Conservation (phyloP, 2,113 vertebrate species). For the Malaclemys terrapin region DNA sequence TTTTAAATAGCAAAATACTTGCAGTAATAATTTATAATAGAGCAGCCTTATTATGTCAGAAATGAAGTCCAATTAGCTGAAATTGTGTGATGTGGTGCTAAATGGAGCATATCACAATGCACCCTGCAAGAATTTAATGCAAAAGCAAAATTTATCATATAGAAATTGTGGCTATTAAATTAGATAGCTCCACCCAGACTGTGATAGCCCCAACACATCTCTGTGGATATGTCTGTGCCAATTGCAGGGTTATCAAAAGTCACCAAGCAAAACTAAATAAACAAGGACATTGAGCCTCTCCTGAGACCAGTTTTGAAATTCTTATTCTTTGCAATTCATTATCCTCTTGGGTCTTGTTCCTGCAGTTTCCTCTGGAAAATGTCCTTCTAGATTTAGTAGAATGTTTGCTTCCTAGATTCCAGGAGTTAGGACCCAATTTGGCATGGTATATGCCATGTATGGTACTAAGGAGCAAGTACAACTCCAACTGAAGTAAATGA, state of each 20-base stretch:
- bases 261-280: background rate
- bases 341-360: background rate
- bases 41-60: constrained; percentile 40
- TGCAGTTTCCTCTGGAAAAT: background rate
- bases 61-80: constrained; percentile 53
- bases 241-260: background rate
- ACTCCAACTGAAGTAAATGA: background rate
- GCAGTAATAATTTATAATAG: constrained; percentile 36
- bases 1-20: constrained; percentile 51
- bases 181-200: background rate
- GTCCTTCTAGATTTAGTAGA: background rate
- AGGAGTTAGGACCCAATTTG: background rate
- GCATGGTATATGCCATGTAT: too few species aligned
- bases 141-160: constrained; percentile 53
- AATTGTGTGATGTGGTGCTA: constrained; percentile 46
- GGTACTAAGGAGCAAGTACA: background rate
- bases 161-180: constrained; percentile 39
- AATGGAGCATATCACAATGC: constrained; percentile 51
- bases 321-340: background rate
- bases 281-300: background rate
- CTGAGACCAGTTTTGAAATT: background rate
- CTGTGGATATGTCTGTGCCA: background rate
- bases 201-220: background rate
- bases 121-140: constrained; percentile 41
- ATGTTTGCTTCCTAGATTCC: background rate